Evolutionary conservation across 2,797 vertebrate genomes (phyloP).

Genomic region (Lindbergichthys nudifrons): DNA sequence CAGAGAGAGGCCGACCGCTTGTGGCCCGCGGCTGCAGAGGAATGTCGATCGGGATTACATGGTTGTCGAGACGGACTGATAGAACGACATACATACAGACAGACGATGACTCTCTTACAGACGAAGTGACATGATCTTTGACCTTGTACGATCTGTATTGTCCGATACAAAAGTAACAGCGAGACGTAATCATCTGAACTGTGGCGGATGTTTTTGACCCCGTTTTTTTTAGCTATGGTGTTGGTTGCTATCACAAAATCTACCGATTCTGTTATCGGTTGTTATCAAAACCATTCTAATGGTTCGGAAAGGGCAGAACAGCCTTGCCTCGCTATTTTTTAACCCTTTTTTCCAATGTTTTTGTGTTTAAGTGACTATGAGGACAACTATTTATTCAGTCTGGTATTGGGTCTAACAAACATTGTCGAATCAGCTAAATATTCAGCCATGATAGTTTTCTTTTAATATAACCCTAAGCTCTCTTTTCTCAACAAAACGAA

Average conservation of each 20-base stretch:
- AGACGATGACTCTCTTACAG: conserved; percentile 24
- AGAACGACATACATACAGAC: conserved; percentile 25
- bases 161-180: conserved; percentile 11
- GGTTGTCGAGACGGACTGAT: conserved; percentile 40
- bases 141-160: conserved; percentile 26
- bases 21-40: conserved; percentile 45
- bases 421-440: too few species aligned
- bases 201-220: background rate
- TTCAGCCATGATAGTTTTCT: too few species aligned
- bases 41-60: conserved; percentile 43
- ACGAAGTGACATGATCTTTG: conserved; percentile 18
- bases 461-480: too few species aligned
- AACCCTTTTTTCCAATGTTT: too few species aligned
- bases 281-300: too few species aligned
- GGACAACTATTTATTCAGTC: too few species aligned
- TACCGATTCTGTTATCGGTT: too few species aligned
- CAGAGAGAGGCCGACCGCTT: conserved; percentile 58
- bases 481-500: too few species aligned
- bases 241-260: conserved; percentile 22
- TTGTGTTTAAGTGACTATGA: too few species aligned
- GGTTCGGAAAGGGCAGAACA: too few species aligned
- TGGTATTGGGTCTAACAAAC: too few species aligned
- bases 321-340: too few species aligned
- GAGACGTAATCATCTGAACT: background rate
- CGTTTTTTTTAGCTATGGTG: conserved; percentile 1